Evolutionary conservation across 2,888 invertebrate genomes (phyloP).

Genomic region (Cordilura impudica): DNA sequence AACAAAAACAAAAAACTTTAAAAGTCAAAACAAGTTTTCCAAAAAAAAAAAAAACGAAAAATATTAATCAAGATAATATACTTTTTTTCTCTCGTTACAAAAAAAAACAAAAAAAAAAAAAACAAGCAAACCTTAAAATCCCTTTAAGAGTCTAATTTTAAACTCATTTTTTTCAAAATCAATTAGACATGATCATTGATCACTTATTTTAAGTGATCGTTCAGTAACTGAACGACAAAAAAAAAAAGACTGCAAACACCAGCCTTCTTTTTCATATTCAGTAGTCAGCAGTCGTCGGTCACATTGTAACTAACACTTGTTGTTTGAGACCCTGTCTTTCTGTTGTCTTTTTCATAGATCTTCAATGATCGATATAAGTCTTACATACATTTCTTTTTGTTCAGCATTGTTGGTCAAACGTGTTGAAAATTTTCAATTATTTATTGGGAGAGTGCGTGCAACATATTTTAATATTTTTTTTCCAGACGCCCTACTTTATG

Average conservation of each 20-base stretch:
- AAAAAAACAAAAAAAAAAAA: slow-evolving; percentile 2
- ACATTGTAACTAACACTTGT: slow-evolving; percentile 55
- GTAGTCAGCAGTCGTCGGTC: slow-evolving; percentile 49
- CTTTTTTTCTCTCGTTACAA: slow-evolving; percentile 25
- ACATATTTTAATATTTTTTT: too few relatives aligned
- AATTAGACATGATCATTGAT: slow-evolving; percentile 62
- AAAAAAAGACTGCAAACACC: not conserved
- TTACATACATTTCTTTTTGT: slow-evolving; percentile 34
- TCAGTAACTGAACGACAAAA: not conserved
- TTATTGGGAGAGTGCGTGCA: slow-evolving; percentile 43
- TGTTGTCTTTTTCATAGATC: slow-evolving; percentile 34
- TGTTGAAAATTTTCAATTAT: slow-evolving; percentile 62
- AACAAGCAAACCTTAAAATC: not conserved
- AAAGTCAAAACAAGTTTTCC: slow-evolving; percentile 48
- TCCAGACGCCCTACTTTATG: not conserved
- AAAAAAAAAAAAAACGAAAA: not conserved
- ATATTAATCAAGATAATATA: slow-evolving; percentile 61
- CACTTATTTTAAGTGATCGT: slow-evolving; percentile 59
- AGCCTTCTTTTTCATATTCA: not conserved
- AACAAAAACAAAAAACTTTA: not conserved
- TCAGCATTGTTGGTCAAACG: slow-evolving; percentile 44
- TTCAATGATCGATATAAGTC: slow-evolving; percentile 59
- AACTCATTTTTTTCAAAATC: slow-evolving; percentile 46
- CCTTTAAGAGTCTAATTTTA: slow-evolving; percentile 20
- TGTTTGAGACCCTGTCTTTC: slow-evolving; percentile 33